Percentiles rank a stretch among this genome's conserved stretches.
phyloP scores from a whole-genome alignment of 2,888 invertebrate species.

The Dryobotodes eremita region DNA sequence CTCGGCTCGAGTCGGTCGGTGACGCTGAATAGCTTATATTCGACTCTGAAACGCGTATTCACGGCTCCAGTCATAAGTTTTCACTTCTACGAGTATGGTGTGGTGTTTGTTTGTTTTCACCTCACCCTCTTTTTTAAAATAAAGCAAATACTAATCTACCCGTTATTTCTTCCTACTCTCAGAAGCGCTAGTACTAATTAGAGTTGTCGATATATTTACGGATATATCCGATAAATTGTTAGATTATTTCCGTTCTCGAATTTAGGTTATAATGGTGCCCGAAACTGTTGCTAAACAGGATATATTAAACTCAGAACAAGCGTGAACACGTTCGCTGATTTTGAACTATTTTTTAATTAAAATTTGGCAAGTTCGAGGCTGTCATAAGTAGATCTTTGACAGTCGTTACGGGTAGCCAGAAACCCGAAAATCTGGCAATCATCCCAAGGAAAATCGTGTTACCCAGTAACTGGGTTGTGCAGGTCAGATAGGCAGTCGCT shows the following conservation, averaged over 20 bases:
- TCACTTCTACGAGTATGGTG: no score
- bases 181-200: slow-evolving; percentile 20
- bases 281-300: slow-evolving; percentile 1
- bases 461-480: background rate
- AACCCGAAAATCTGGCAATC: background rate
- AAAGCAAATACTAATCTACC: background rate
- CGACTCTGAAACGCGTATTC: no score
- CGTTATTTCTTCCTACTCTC: background rate
- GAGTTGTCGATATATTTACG: slow-evolving; percentile 18
- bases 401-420: background rate
- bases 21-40: no score
- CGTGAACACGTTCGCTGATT: background rate
- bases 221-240: slow-evolving; percentile 21
- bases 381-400: background rate
- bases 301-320: slow-evolving; percentile 22
- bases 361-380: background rate
- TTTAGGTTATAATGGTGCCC: slow-evolving; percentile 26
- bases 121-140: no score
- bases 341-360: background rate
- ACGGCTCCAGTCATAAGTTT: no score
- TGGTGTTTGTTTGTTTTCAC: no score
- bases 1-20: no score
- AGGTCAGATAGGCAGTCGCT: background rate
- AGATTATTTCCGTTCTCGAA: slow-evolving; percentile 13
- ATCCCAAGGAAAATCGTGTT: background rate